Evolutionary conservation across 2,888 invertebrate genomes (phyloP), one percentile per base, ranked within the genome.

Genomic region (Lordiphosa fenestrarum): DNA sequence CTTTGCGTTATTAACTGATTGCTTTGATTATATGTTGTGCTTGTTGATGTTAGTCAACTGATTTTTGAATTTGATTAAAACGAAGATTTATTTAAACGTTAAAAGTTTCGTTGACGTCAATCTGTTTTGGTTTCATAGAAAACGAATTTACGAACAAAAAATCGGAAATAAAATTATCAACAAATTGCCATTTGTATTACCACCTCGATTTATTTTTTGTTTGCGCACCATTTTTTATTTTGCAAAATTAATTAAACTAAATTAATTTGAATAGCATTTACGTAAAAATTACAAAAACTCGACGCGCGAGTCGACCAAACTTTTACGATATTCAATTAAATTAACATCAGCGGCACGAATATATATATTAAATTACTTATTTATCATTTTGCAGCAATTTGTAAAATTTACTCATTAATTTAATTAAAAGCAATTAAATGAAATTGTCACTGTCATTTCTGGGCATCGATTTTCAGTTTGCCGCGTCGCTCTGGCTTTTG

Each of bases 381-480:
- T 80, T 81, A 74, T 81, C 80, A 81, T 81, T 81, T 80, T 81
- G 69, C 74, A 78, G 78, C 82, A 81, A 81, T 80, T 80, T 80
- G 80, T 82, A 74, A 80, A 81, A 82, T 81, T 80, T 76, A 82
- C 78, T 76, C 80, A 80, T 80, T 80, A 82, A 80, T 80, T 80
- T 80, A 78, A 80, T 80, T 80, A 80, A 80, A 83, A 82, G 71
- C 82, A 83, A 77, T 83, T 84, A 82, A 82, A 84, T 81, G 69
- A 74, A 82, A 82, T 83, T 84, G 82, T 84, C 80, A 72, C 73
- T 80, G 82, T 75, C 77, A 72, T 73, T 82, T 63, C 35, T 73
- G 68, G 71, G 72, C 80, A 84, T 83, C 84, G 83, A 80, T 83
- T 83, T 82, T 77, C 70, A 78, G 66, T 19, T 64, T 59, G 50